Evolutionary conservation across 2,888 invertebrate genomes (phyloP), one percentile per base, ranked within the genome.

Genomic region (Cynaeus angustus): DNA sequence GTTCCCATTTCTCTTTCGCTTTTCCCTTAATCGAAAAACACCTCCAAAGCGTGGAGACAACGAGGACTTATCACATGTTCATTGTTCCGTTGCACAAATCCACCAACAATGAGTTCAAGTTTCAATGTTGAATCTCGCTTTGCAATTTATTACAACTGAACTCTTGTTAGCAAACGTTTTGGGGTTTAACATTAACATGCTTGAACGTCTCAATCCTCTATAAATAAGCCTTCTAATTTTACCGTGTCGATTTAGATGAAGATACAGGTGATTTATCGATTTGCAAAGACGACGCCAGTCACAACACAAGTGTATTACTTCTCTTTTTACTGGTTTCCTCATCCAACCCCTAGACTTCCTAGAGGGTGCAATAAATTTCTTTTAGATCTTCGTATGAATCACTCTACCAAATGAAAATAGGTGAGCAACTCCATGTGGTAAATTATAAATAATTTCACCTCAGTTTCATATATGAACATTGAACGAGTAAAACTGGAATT

Each of bases 401-500:
- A 16, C 16, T 3, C n/a, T 43, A 58, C 21, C n/a, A 61, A 50
- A 52, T 13, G 43, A 45, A 65, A 55, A 53, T 62, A 50, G 62
- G 62, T 62, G 62, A 62, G 62, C 62, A 62, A 62, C 45, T 53
- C 45, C 30, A 8, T 45, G 64, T 45, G 46, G 55, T n/a, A 21
- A 33, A 58, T 66, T 58, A 38, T 66, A 58, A 58, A 66, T 58
- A 58, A 66, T 58, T 58, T 66, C 66, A 66, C 50, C 46, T 66
- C 55, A 33, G 53, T 65, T 65, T 55, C 21, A 21, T 21, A 21
- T 21, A 21, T 21, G 21, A 21, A 21, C 21, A 21, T 45, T 48
- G 33, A 58, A 56, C 56, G 38, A 58, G 66, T 48, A 66, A 58
- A 66, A 66, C 66, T 66, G 66, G 66, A 66, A 66, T 66, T 66